Evolutionary conservation across 2,113 vertebrate species (phyloP).

Genomic region (Clupea harengus): DNA sequence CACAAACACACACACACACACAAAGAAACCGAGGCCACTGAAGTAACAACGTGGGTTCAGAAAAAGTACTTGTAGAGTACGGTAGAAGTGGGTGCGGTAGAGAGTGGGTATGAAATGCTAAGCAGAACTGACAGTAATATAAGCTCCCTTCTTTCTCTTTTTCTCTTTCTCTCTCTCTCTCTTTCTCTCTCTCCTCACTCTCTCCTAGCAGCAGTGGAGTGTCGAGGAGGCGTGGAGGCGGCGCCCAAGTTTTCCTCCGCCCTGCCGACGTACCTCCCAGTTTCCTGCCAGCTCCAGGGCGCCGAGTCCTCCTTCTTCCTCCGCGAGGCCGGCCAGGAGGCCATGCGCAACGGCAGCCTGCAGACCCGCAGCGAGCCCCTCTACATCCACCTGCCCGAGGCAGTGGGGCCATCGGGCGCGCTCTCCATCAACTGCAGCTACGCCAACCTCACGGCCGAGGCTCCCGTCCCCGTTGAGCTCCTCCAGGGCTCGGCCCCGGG

Average conservation of each 20-base stretch:
- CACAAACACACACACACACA: constrained; percentile 18
- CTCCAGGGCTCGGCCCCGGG: constrained; percentile 71
- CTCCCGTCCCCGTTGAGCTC: constrained; percentile 76
- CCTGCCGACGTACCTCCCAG: constrained; percentile 83
- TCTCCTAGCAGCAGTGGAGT: constrained; percentile 68
- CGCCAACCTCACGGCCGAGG: constrained; percentile 80
- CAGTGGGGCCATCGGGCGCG: constrained; percentile 43
- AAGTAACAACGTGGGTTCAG: background rate
- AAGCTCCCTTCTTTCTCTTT: background rate
- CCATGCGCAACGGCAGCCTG: constrained; percentile 88
- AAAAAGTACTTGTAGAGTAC: background rate
- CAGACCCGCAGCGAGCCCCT: constrained; percentile 83
- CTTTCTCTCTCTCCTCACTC: background rate
- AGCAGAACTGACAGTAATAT: background rate
- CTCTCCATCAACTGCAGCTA: constrained; percentile 86
- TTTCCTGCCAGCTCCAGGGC: constrained; percentile 73
- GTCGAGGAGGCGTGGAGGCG: constrained; percentile 63
- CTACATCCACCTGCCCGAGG: constrained; percentile 80
- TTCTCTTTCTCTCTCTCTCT: background rate
- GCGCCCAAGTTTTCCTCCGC: constrained; percentile 79
- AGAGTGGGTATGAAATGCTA: background rate
- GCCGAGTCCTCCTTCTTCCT: constrained; percentile 84
- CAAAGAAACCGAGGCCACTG: background rate
- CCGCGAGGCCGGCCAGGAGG: constrained; percentile 89
- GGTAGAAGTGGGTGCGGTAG: background rate